Base-by-base conservation (phyloP, 2,888 invertebrate species). In the Bombyx huttoni region DNA sequence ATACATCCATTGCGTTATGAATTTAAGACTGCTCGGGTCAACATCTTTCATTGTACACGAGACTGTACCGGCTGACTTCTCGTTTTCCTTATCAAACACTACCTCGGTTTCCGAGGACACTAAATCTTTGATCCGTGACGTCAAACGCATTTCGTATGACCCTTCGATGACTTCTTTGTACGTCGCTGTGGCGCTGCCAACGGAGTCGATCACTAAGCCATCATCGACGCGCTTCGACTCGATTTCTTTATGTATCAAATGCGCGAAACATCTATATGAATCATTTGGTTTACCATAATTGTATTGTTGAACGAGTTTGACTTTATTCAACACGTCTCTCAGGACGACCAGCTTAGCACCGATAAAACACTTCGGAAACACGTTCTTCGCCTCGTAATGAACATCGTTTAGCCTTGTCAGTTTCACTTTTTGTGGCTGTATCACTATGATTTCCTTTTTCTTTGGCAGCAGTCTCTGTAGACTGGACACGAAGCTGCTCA, bases 281-380 rank as follows among this genome's bases (percentile, higher is more conserved):
- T 86, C 82, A 52, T 75, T 83, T 0, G 81, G 67, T 56, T 74
- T 80, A 3, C 84, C 84, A 53, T 73, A 85, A 58, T 78, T 83
- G 64, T 88, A 88, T 50, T 85, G 78, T 61, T 88, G 88, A 14
- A 80, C 72, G 13, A 88, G 58, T 56, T 79, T 85, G 45, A 88
- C 81, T 54, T 73, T 83, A 50, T 86, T 77, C 64, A 83, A 62
- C 51, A 87, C 64, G 58, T 83, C 81, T 49, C 86, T 68, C 50
- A 80, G 59, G 33, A 87, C 65, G 8, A 78, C 63, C 13, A 87
- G 67, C 59, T 74, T 82, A 14, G 87, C 78, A 35, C 88, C 88
- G 52, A 79, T 70, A 57, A 88, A 88, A 58, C 87, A 88, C 60
- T 70, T 70, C 9, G 88, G 88, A 53, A 88, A 88, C 8, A 85